Conservation (phyloP, 2,797 vertebrate genomes). For the Spea hammondii region DNA sequence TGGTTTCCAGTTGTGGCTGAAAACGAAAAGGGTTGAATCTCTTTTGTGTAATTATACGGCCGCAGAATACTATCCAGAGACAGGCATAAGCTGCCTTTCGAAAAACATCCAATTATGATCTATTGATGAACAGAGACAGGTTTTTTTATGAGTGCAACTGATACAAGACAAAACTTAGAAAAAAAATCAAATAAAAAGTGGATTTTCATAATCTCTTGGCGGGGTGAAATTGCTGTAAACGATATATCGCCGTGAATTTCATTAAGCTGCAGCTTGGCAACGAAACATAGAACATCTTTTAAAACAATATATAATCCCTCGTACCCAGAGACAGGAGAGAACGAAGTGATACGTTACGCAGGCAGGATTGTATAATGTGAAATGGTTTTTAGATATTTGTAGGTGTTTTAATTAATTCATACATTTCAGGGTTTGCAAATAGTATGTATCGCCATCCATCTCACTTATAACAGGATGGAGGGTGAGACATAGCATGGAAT, state of each 20-base stretch:
- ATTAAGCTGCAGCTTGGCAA: neutral
- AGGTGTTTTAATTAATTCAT: too few relatives aligned
- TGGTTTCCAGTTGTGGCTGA: conserved; percentile 34
- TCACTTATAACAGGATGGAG: too few relatives aligned
- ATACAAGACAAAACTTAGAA: conserved; percentile 32
- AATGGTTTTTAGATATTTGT: too few relatives aligned
- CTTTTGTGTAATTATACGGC: conserved; percentile 4
- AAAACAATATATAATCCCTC: neutral
- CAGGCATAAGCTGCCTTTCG: conserved; percentile 37
- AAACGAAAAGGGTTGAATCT: neutral
- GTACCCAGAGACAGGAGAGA: too few relatives aligned
- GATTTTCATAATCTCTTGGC: conserved; percentile 26
- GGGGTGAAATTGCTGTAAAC: conserved; percentile 23
- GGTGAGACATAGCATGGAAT: too few relatives aligned
- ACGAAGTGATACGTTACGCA: too few relatives aligned
- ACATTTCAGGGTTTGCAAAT: too few relatives aligned
- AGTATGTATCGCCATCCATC: too few relatives aligned
- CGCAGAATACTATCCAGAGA: conserved; percentile 1
- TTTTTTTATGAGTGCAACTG: conserved; percentile 40
- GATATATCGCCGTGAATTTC: conserved; percentile 42
- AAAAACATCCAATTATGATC: conserved; percentile 11
- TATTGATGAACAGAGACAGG: conserved; percentile 2
- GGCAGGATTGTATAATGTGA: too few relatives aligned
- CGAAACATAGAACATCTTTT: neutral
- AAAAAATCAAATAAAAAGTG: conserved; percentile 45